Evolutionary conservation across 2,888 invertebrate species (phyloP).

Genomic region (Mesorhabditis sp.): DNA sequence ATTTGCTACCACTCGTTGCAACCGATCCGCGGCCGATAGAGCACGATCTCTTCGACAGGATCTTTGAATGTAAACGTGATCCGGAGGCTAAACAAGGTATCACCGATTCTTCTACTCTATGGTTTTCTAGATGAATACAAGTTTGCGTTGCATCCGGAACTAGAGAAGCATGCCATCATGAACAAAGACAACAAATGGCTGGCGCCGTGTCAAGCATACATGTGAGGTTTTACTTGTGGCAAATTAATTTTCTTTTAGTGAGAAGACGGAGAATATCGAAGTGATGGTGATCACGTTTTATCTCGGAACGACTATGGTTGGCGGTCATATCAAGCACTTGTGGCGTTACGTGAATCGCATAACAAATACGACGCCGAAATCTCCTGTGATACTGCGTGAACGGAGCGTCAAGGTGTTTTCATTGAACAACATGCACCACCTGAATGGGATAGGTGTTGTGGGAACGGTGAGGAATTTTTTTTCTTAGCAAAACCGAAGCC

Average conservation of each 20-base stretch:
- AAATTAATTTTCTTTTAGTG: slow-evolving; percentile 69
- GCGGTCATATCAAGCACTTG: slow-evolving; percentile 59
- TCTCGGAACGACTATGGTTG: slow-evolving; percentile 73
- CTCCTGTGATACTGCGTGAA: slow-evolving; percentile 35
- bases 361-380: slow-evolving; percentile 31
- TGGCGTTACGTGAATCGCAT: slow-evolving; percentile 88
- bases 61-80: slow-evolving; percentile 19
- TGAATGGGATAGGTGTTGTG: slow-evolving; percentile 40
- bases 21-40: slow-evolving; percentile 79
- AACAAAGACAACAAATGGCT: slow-evolving; percentile 35
- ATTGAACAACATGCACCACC: slow-evolving; percentile 45
- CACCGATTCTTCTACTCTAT: neutral
- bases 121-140: neutral
- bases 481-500: slow-evolving; percentile 1
- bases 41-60: slow-evolving; percentile 77
- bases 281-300: slow-evolving; percentile 93
- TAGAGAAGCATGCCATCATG: slow-evolving; percentile 13
- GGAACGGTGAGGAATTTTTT: slow-evolving; percentile 23
- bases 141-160: slow-evolving; percentile 29
- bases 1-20: slow-evolving; percentile 86
- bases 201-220: slow-evolving; percentile 37
- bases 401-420: slow-evolving; percentile 40
- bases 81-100: no score
- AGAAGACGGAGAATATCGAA: slow-evolving; percentile 89
- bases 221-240: slow-evolving; percentile 6